Conservation (phyloP, 2,888 invertebrate species). For the Morpho deidamia region DNA sequence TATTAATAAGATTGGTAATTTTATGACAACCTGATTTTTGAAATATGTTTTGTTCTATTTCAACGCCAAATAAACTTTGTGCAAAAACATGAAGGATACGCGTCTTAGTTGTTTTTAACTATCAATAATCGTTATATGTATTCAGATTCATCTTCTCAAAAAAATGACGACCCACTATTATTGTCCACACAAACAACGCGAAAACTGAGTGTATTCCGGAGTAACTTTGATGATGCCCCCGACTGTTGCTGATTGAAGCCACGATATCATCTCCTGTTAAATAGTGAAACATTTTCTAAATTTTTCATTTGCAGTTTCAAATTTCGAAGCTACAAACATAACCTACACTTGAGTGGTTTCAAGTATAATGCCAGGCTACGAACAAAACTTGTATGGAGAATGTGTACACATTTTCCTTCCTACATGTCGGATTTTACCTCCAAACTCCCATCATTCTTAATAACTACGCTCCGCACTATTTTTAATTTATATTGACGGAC, state of each 20-base stretch:
- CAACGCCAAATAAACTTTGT: too few relatives aligned
- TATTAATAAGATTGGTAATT: too few relatives aligned
- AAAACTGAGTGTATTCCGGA: background rate
- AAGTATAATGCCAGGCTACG: conserved; percentile 16
- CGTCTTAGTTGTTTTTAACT: too few relatives aligned
- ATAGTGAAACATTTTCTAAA: conserved; percentile 18
- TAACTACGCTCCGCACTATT: background rate
- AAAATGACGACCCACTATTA: too few relatives aligned
- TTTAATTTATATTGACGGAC: conserved; percentile 1
- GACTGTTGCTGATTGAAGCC: background rate
- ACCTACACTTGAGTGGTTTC: conserved; percentile 24
- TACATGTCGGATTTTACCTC: conserved; percentile 12
- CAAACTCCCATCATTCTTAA: conserved; percentile 3
- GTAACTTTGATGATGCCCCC: background rate
- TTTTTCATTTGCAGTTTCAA: conserved; percentile 28
- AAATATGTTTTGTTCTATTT: too few relatives aligned
- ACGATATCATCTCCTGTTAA: conserved; percentile 10
- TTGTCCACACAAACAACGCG: background rate
- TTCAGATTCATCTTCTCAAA: too few relatives aligned
- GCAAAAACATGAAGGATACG: too few relatives aligned
- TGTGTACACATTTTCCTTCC: conserved; percentile 12
- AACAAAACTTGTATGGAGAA: conserved; percentile 21
- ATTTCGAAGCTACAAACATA: conserved; percentile 21
- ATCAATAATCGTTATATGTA: too few relatives aligned
- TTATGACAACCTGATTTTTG: too few relatives aligned